Evolutionary conservation across 2,797 vertebrate genomes (phyloP), one percentile per base, ranked within the genome.

Genomic region (Myotis findleyi): DNA sequence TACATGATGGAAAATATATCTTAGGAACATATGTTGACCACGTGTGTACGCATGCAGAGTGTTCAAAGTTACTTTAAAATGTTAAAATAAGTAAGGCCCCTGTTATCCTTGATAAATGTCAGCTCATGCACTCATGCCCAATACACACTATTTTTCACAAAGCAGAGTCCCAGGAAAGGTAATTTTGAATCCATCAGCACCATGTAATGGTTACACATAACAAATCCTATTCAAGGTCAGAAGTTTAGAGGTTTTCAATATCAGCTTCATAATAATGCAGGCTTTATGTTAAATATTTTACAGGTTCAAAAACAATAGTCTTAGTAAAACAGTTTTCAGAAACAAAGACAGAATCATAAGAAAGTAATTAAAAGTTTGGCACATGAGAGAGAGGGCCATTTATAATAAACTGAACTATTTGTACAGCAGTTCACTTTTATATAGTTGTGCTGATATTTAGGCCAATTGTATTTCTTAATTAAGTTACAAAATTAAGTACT

Each of bases 21-120:
- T 97, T 81, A 91, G 82, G 94, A 98, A 99, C 98, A 99, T 98
- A 97, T 99, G 98, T 96, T 98, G 95, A 98, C 98, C 98, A 98
- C 97, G 97, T 98, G 98, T 98, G 98, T 93, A 97, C 91, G 6
- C 62, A 98, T 94, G 97, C 96, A 97, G 94, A 98, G 98, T 97
- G 98, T 98, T 98, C 96, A 93, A 98, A 97, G 95, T 92, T 96
- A 95, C 91, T 97, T 97, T 82, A 97, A 98, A 98, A 98, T 92
- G 89, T 97, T 96, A 98, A 97, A 98, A 97, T 93, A 94, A 98
- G 96, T 96, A 97, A 98, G 98, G 96, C 84, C 97, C 97, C 95
- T 82, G 94, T 97, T 98, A 97, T 91, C 87, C 94, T 95, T 97
- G 97, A 98, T 97, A 97, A 97, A 97, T 91, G 87, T 97, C 97